phyloP scores from a whole-genome alignment of 2,113 vertebrate species.

The Myodes glareolus region DNA sequence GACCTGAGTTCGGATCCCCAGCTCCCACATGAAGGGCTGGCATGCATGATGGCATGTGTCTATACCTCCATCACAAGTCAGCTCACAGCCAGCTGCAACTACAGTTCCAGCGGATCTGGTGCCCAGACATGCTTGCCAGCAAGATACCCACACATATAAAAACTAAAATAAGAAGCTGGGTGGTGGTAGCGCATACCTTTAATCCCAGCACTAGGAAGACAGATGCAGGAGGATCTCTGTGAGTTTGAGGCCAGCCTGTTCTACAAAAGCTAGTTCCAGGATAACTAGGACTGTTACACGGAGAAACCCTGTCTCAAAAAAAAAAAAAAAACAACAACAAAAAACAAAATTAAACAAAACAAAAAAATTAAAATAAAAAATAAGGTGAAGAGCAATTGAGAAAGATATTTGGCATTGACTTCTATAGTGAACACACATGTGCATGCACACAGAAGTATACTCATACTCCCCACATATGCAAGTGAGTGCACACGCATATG shows the following conservation, averaged over 20 bases:
- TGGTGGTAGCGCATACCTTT: no score
- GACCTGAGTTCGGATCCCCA: neutral
- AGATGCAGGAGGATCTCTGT: no score
- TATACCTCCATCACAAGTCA: neutral
- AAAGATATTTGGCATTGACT: neutral
- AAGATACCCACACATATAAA: neutral
- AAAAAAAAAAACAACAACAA: no score
- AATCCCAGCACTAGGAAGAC: no score
- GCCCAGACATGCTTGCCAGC: no score
- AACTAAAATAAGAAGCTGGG: neutral
- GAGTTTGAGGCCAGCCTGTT: no score
- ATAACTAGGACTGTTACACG: no score
- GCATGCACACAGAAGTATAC: neutral
- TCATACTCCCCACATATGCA: no score
- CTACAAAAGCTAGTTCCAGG: no score
- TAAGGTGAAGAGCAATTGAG: neutral
- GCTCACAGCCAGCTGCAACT: neutral
- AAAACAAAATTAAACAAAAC: no score
- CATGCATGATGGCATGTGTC: neutral
- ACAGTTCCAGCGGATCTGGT: neutral
- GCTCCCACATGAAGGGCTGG: neutral
- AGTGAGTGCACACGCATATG: neutral
- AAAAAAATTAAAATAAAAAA: neutral
- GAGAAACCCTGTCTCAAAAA: no score
- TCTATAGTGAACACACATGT: neutral